These are phyloP conservation scores for Monopis laevigella DNA, from an alignment of 2,888 invertebrate genomes.

Conservation along the genomic window DNA sequence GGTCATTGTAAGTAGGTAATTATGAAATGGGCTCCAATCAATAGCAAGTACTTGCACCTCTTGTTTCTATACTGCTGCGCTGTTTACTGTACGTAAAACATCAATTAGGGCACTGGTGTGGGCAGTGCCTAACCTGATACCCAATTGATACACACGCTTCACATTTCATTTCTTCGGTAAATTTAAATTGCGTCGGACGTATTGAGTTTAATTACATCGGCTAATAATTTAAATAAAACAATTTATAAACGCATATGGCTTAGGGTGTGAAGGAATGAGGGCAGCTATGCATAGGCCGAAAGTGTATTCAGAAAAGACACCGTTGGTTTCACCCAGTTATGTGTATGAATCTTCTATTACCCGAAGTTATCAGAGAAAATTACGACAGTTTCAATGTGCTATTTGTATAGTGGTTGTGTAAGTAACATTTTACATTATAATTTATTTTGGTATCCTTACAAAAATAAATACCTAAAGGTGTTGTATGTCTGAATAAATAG, in stretches of 20 bases:
- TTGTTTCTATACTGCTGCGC: no score
- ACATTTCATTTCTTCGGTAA: neutral
- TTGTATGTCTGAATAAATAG: neutral
- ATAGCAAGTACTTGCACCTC: no score
- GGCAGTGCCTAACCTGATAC: no score
- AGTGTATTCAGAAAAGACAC: constrained; percentile 56
- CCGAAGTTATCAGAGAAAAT: constrained; percentile 52
- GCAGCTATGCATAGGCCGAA: constrained; percentile 40
- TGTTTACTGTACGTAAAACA: no score
- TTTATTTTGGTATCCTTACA: neutral
- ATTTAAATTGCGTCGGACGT: neutral
- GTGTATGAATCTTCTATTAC: constrained; percentile 59
- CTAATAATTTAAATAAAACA: neutral
- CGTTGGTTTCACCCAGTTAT: constrained; percentile 62
- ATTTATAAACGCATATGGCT: neutral
- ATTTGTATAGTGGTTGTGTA: constrained; percentile 75
- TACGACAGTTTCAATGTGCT: constrained; percentile 74
- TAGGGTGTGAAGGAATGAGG: neutral
- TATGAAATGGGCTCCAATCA: no score
- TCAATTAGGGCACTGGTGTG: no score
- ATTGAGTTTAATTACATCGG: neutral
- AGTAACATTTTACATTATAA: constrained; percentile 37
- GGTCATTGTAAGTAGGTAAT: no score
- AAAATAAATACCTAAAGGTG: neutral
- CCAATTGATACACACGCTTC: no score